Evolutionary conservation across 2,888 invertebrate genomes (phyloP).

Genomic region (Anoplius nigerrimus): DNA sequence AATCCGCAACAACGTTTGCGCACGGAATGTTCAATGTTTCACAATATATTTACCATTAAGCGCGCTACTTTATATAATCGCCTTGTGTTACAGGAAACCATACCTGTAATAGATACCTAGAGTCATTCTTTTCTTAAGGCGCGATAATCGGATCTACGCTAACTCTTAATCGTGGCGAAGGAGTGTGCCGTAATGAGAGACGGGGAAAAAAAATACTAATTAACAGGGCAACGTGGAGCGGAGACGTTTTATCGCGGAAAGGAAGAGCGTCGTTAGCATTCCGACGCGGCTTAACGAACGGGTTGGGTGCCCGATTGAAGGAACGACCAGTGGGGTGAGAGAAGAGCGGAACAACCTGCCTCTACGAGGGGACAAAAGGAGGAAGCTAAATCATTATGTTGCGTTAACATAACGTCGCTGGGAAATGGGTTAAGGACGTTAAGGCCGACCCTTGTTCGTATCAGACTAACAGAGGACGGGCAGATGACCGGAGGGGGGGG

Average conservation of each 20-base stretch:
- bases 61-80: no score
- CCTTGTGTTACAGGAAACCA: no score
- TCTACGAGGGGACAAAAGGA: slow-evolving; percentile 5
- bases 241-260: slow-evolving; percentile 27
- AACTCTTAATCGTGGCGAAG: background rate
- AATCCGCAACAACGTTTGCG: no score
- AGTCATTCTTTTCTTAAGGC: background rate
- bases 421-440: slow-evolving; percentile 54
- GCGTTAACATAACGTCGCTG: slow-evolving; percentile 46
- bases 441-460: slow-evolving; percentile 38
- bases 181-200: slow-evolving; percentile 18
- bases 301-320: background rate
- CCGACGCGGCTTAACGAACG: slow-evolving; percentile 41
- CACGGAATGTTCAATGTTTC: no score
- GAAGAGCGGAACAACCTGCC: slow-evolving; percentile 1
- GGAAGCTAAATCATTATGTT: slow-evolving; percentile 49
- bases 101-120: no score
- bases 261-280: slow-evolving; percentile 45
- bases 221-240: slow-evolving; percentile 22
- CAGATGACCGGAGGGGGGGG: slow-evolving; percentile 18
- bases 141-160: background rate
- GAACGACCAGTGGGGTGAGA: background rate
- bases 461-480: slow-evolving; percentile 25
- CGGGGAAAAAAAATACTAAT: slow-evolving; percentile 32
- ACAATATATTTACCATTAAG: no score